phyloP scores from a whole-genome alignment of 2,797 vertebrate genomes.

The Crenuchus spilurus region DNA sequence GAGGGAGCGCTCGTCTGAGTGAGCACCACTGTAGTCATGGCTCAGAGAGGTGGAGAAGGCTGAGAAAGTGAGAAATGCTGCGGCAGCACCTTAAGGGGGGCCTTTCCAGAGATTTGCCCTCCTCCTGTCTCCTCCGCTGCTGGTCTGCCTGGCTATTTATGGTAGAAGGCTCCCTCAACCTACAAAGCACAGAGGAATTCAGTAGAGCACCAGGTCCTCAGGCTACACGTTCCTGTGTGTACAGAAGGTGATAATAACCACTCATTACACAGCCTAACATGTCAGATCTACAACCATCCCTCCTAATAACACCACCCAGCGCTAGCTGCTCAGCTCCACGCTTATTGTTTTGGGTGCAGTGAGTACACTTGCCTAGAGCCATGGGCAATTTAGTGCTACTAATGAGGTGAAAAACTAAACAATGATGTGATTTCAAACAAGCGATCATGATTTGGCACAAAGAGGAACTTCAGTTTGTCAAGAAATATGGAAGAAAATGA shows the following conservation, averaged over 20 bases:
- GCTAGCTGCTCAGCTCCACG: not conserved
- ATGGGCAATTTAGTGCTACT: no score
- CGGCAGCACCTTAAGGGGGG: slow-evolving; percentile 60
- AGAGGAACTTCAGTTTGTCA: no score
- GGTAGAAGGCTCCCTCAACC: slow-evolving; percentile 72
- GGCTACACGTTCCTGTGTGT: slow-evolving; percentile 22
- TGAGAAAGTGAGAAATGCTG: slow-evolving; percentile 40
- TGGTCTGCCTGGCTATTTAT: slow-evolving; percentile 78
- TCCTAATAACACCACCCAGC: not conserved
- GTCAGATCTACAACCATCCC: not conserved
- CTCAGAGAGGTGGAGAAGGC: slow-evolving; percentile 19
- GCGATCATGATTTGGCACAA: no score
- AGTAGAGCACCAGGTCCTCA: slow-evolving; percentile 60
- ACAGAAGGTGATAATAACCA: slow-evolving; percentile 35
- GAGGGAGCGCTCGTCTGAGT: no score
- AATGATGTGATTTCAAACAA: no score
- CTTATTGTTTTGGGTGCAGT: no score
- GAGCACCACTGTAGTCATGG: no score
- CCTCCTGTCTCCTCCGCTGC: slow-evolving; percentile 35
- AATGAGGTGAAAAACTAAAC: no score
- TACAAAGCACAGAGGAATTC: slow-evolving; percentile 62
- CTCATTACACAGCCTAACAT: not conserved
- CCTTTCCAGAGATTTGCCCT: slow-evolving; percentile 59
- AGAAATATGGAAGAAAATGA: no score
- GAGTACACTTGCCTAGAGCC: no score